These are phyloP conservation scores for Halictus rubicundus DNA, from an alignment of 1,140 invertebrate species.

Conservation along the genomic window DNA sequence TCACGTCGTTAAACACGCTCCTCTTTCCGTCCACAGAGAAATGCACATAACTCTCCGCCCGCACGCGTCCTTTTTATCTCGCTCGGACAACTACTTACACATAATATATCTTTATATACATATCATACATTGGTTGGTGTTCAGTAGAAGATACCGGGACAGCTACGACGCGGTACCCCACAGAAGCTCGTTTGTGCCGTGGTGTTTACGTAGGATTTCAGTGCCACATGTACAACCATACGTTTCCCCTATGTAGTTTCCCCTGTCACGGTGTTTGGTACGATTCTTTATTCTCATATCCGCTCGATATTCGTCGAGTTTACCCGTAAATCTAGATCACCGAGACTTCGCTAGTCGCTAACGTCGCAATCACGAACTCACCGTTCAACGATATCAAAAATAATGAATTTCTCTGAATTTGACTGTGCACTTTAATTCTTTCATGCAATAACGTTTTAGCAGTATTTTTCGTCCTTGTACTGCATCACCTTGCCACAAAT, in stretches of 20 bases:
- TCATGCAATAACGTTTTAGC: no score
- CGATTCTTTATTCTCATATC: neutral
- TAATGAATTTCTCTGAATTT: no score
- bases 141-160: conserved; percentile 32
- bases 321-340: conserved; percentile 6
- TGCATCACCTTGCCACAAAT: no score
- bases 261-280: no score
- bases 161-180: conserved; percentile 18
- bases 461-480: no score
- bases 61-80: conserved; percentile 22
- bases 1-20: conserved; percentile 56
- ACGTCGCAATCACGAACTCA: no score
- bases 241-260: neutral
- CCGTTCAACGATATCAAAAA: no score
- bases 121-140: conserved; percentile 61
- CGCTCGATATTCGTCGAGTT: neutral
- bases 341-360: neutral
- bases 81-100: conserved; percentile 53
- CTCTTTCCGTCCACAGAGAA: conserved; percentile 52
- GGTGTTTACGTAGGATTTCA: neutral
- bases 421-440: no score
- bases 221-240: neutral
- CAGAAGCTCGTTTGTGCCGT: conserved; percentile 1
- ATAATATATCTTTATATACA: conserved; percentile 72
- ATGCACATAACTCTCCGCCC: conserved; percentile 52